Evolutionary conservation across 2,113 vertebrate species (phyloP), one percentile per base, ranked within the genome.

Genomic region (Melanerpes formicivorus): DNA sequence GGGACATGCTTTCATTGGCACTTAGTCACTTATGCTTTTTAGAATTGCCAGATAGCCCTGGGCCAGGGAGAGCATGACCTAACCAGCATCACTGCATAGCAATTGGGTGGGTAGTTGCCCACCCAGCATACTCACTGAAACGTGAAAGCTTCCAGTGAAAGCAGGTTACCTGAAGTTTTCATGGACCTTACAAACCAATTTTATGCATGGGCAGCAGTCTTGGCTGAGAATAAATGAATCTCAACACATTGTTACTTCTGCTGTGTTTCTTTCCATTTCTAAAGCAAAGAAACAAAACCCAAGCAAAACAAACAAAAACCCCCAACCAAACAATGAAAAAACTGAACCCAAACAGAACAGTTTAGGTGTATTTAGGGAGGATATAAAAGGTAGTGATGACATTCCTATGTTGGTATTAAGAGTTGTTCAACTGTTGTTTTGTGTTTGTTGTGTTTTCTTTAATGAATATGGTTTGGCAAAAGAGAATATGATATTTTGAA

Each of bases 111-210:
- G 6, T 42, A 18, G 14, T 23, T 59, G 37, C 40, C 8, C 37
- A 1, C 44, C 10, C 34, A 18, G 3, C 7, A 4, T 21, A 10
- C 14, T 7, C 50, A 32, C 34, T 40, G 76, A 11, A 18, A 21
- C 0, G 5, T 1, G 1, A 37, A 8, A 27, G 19, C 14, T 55
- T 17, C 34, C 1, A 3, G n/a, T 27, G 42, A 52, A n/a, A 58
- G 55, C 32, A 9, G 14, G 34, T 27, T 13, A 12, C 34, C 34
- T 10, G 0, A 5, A 54, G 58, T 21, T 64, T n/a, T 25, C 44
- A 5, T 18, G 58, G 48, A 27, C 18, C 30, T 52, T 37, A 58
- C 19, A 25, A 37, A 34, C 32, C 30, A 5, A 12, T 67, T 50
- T 17, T 30, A 18, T 2, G 0, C 15, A 5, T 11, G 32, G 27